Evolutionary conservation across 2,797 vertebrate genomes (phyloP).

Genomic region (Poecilia velifera): DNA sequence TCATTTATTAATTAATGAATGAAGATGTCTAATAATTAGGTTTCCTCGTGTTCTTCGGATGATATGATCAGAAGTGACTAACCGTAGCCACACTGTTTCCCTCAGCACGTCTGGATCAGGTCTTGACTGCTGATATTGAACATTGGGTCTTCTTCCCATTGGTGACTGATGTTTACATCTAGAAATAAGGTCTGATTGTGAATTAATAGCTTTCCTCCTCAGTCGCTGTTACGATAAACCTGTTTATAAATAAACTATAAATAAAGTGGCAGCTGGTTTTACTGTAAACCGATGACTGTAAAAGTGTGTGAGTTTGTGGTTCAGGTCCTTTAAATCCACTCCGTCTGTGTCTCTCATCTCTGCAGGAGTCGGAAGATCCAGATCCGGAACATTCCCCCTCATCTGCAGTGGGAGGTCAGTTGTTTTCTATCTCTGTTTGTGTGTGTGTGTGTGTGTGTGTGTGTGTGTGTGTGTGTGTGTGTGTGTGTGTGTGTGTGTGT

Average conservation of each 20-base stretch:
- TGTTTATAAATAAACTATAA: background rate
- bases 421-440: slow-evolving; percentile 39
- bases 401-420: slow-evolving; percentile 98
- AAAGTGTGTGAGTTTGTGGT: slow-evolving; percentile 47
- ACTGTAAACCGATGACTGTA: slow-evolving; percentile 50
- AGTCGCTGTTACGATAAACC: slow-evolving; percentile 7
- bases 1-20: background rate
- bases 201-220: slow-evolving; percentile 9
- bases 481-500: no score
- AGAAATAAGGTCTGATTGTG: slow-evolving; percentile 12
- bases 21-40: background rate
- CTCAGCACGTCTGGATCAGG: slow-evolving; percentile 8
- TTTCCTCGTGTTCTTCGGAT: slow-evolving; percentile 15
- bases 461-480: slow-evolving; percentile 32
- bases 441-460: slow-evolving; percentile 26
- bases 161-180: background rate
- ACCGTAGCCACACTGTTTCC: slow-evolving; percentile 2
- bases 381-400: slow-evolving; percentile 96
- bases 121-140: slow-evolving; percentile 12
- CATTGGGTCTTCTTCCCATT: background rate
- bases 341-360: slow-evolving; percentile 74
- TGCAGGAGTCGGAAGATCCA: slow-evolving; percentile 97
- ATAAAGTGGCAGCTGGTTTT: slow-evolving; percentile 14
- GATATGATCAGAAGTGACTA: slow-evolving; percentile 31
- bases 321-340: slow-evolving; percentile 70